Percentiles rank a stretch among this genome's conserved stretches.
These are phyloP conservation scores for Notothenia rossii DNA, from an alignment of 2,113 vertebrate genomes.

Conservation along the genomic window DNA sequence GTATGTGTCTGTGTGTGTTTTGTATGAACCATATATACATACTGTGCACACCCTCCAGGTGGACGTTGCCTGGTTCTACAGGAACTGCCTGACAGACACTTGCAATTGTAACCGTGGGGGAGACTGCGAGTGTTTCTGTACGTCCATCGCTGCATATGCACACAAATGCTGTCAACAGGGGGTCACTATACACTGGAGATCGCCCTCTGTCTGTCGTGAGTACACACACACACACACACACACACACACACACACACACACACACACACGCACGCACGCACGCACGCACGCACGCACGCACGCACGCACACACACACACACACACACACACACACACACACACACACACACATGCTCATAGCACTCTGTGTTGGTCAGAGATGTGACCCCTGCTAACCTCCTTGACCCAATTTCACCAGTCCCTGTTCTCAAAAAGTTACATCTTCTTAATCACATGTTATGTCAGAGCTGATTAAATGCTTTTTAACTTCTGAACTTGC, in stretches of 20 bases:
- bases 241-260: conserved; percentile 25
- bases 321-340: conserved; percentile 39
- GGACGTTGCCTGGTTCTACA: conserved; percentile 97
- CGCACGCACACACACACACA: conserved; percentile 29
- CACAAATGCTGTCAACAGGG: conserved; percentile 97
- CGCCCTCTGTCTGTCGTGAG: conserved; percentile 92
- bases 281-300: conserved; percentile 31
- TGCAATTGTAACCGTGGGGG: conserved; percentile 98
- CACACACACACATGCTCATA: conserved; percentile 11
- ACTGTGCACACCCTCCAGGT: conserved; percentile 82
- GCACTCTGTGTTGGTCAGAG: not conserved
- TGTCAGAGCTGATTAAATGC: not conserved
- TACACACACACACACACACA: conserved; percentile 45
- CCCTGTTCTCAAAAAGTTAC: not conserved
- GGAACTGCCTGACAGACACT: conserved; percentile 96
- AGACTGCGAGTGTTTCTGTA: conserved; percentile 97
- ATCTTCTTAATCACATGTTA: not conserved
- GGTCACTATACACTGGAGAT: conserved; percentile 90
- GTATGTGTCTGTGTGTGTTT: conserved; percentile 25
- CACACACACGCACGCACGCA: conserved; percentile 37
- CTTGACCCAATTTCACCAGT: conserved; percentile 5
- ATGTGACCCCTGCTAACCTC: conserved; percentile 15
- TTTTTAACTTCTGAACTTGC: conserved; percentile 12
- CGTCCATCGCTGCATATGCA: conserved; percentile 94
- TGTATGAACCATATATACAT: conserved; percentile 8